A percentile compares a stretch with the other conserved stretches of the same genome.
phyloP scores from a whole-genome alignment of 2,797 vertebrate genomes.

The Sciurus carolinensis region DNA sequence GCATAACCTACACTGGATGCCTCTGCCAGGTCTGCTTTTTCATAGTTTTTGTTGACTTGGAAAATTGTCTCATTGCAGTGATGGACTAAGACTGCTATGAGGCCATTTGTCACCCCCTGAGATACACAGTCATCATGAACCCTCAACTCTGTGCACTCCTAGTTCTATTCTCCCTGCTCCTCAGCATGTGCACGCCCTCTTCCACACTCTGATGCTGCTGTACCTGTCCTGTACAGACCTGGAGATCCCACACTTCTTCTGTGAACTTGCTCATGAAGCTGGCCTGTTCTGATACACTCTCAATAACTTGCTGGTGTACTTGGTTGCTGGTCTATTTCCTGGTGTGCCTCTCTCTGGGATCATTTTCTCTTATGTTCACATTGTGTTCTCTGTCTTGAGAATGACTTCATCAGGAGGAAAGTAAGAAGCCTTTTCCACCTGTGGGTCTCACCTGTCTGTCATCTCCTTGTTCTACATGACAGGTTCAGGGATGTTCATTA shows the following conservation, averaged over 20 bases:
- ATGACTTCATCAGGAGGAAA: neutral
- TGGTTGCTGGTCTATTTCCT: neutral
- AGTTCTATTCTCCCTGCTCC: too few species aligned
- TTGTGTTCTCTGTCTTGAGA: neutral
- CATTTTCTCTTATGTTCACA: neutral
- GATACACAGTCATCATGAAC: conserved; percentile 67
- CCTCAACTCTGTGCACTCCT: too few species aligned
- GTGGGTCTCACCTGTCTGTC: neutral
- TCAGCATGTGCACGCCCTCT: too few species aligned
- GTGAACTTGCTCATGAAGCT: neutral
- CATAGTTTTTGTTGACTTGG: neutral
- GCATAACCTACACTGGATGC: too few species aligned
- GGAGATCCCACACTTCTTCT: too few species aligned
- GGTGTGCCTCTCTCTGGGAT: neutral
- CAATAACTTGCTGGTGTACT: too few species aligned
- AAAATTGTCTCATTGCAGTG: neutral
- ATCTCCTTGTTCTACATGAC: conserved; percentile 67
- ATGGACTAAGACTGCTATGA: conserved; percentile 74
- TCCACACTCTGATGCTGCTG: too few species aligned
- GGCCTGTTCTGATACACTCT: neutral
- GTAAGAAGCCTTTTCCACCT: neutral
- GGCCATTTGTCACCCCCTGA: conserved; percentile 74
- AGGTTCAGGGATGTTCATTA: conserved; percentile 64
- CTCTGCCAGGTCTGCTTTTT: neutral
- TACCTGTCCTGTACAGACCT: too few species aligned